Base-by-base conservation (phyloP, 2,797 vertebrate genomes). In the Sparidentex hasta region DNA sequence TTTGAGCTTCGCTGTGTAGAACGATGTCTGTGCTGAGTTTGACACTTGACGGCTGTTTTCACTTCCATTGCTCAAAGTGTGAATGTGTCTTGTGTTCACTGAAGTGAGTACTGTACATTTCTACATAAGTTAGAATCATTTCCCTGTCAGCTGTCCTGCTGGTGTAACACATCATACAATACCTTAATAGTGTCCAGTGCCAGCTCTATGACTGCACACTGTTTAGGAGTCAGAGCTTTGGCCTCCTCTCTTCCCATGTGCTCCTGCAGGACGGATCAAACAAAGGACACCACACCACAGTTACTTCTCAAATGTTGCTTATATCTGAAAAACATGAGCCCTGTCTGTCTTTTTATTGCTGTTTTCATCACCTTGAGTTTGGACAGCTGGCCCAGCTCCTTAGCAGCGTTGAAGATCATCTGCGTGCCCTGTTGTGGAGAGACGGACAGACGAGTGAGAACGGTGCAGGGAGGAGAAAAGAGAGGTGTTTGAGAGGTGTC, bases 221-320 rank as follows among this genome's bases (percentile, higher is more conserved):
- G 98, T 88, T 99, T 99, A 0, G 98, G 98, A 56, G 95, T 96
- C 74, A 99, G 90, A 65, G 98, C 98, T 85, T 98, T 99, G 70
- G 98, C 98, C 86, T 99, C 98, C 82, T 99, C 98, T 70, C 98
- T 94, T 25, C 97, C 98, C 98, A 99, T 99, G 93, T 99, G 97
- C 92, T 99, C 98, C 98, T 99, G 87, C 21, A 71, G 43, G 66
- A 76, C 20, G 82, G 38, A 83, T 65, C 11, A 80, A 63, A 59
- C 27, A 80, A 46, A 83, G 25, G 16, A 48, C 63, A 78, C 27
- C 3, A 1, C 9, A 25, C 55, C 51, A 54, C 1, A 18, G 25
- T 33, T 8, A 18, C 1, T 56, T 2, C 29, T 33, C 4, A 21
- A 47, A 38, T 17, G 11, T 46, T 14, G 14, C 20, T n/a, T 0